Evolutionary conservation across 2,888 invertebrate species (phyloP).

Genomic region (Scaeva pyrastri): DNA sequence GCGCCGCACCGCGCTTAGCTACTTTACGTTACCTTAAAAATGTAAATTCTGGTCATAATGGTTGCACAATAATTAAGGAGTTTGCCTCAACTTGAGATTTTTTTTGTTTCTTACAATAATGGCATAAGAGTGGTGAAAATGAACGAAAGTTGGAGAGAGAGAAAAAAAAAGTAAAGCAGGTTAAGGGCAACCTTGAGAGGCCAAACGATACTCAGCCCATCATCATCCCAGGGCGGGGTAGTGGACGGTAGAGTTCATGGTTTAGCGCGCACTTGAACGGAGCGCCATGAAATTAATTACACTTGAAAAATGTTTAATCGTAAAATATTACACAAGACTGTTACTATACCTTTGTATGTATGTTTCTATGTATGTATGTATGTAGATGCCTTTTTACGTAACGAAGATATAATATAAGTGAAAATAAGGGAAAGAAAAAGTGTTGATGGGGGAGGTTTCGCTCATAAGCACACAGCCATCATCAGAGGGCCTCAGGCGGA

Average conservation of each 20-base stretch:
- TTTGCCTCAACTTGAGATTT: conserved; percentile 56
- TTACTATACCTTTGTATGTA: too few species aligned
- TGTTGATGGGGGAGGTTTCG: neutral
- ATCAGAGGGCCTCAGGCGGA: neutral
- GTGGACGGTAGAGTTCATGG: conserved; percentile 47
- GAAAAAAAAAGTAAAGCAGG: conserved; percentile 15
- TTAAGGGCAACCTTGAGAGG: conserved; percentile 56
- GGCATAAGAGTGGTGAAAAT: neutral
- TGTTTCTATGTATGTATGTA: too few species aligned
- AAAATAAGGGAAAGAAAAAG: neutral
- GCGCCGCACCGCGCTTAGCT: conserved; percentile 22
- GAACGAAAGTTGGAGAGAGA: neutral
- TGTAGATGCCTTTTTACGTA: too few species aligned
- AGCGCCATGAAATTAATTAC: conserved; percentile 67
- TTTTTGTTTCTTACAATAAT: conserved; percentile 13
- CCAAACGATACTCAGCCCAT: neutral
- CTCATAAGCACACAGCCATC: neutral
- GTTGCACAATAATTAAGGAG: conserved; percentile 55
- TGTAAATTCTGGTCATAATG: conserved; percentile 55
- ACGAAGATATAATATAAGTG: conserved; percentile 2
- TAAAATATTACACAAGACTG: conserved; percentile 34
- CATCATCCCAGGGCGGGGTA: neutral
- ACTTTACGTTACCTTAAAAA: conserved; percentile 47
- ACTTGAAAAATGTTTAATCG: conserved; percentile 63
- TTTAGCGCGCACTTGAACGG: conserved; percentile 67